phyloP scores from a whole-genome alignment of 2,888 invertebrate genomes.

The Andrena chrysosceles region DNA sequence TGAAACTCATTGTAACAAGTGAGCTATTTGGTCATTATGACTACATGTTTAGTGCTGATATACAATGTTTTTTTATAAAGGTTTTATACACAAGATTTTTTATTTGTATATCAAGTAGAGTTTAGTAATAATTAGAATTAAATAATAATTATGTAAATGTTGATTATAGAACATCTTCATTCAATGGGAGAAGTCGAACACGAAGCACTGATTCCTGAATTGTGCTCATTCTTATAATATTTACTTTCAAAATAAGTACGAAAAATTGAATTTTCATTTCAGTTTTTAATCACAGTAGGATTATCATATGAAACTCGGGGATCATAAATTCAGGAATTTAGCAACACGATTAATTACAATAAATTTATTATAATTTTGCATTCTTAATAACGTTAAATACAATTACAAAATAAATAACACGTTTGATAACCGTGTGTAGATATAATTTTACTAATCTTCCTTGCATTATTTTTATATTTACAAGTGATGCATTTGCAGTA shows the following conservation, averaged over 20 bases:
- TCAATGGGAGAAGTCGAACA: constrained; percentile 73
- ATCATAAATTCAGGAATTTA: constrained; percentile 40
- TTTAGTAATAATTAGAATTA: constrained; percentile 15
- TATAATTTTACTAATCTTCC: constrained; percentile 25
- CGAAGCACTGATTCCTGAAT: constrained; percentile 70
- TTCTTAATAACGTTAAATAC: constrained; percentile 38
- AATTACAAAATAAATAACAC: constrained; percentile 54
- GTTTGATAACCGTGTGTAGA: constrained; percentile 20
- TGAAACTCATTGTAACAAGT: constrained; percentile 83
- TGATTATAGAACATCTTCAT: constrained; percentile 74
- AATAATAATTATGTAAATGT: constrained; percentile 33
- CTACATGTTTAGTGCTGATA: constrained; percentile 13
- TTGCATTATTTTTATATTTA: constrained; percentile 46
- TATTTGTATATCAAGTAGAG: constrained; percentile 17
- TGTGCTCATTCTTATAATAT: constrained; percentile 25
- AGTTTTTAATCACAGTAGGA: neutral
- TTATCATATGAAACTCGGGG: neutral
- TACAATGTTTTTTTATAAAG: constrained; percentile 1
- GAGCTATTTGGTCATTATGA: constrained; percentile 53
- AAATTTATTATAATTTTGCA: constrained; percentile 18
- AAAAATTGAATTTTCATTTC: neutral
- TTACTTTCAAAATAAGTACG: neutral
- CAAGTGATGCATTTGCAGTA: constrained; percentile 30
- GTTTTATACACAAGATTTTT: constrained; percentile 7
- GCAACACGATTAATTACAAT: constrained; percentile 18